phyloP scores from a whole-genome alignment of 2,888 invertebrate genomes.

The Cantharis lateralis region DNA sequence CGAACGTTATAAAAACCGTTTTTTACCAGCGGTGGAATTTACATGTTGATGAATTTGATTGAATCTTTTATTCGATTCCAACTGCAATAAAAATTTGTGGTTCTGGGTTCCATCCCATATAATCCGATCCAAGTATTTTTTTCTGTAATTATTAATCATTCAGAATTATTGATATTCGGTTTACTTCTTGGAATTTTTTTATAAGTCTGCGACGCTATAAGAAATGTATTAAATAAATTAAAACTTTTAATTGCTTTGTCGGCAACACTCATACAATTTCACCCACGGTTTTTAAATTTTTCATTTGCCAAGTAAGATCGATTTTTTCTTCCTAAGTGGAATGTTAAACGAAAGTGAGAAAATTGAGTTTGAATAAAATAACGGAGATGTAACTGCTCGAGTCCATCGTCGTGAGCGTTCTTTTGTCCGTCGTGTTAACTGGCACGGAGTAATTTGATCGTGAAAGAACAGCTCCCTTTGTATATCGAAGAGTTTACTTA shows the following conservation, averaged over 20 bases:
- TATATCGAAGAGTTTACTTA: neutral
- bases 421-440: neutral
- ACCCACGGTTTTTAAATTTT: neutral
- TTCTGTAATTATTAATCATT: no score
- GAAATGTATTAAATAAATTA: neutral
- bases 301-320: neutral
- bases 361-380: neutral
- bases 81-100: no score
- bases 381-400: neutral
- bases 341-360: neutral
- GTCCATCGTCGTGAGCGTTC: neutral
- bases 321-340: neutral
- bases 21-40: no score
- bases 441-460: neutral
- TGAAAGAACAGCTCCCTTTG: neutral
- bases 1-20: no score
- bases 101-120: no score
- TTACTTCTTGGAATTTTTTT: no score
- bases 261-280: neutral
- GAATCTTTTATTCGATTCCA: no score
- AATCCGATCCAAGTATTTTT: no score
- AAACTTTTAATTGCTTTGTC: neutral
- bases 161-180: no score
- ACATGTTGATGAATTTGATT: no score
- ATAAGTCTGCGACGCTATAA: neutral